phyloP scores from a whole-genome alignment of 2,113 vertebrate species.

The Phalacrocorax pelagicus region DNA sequence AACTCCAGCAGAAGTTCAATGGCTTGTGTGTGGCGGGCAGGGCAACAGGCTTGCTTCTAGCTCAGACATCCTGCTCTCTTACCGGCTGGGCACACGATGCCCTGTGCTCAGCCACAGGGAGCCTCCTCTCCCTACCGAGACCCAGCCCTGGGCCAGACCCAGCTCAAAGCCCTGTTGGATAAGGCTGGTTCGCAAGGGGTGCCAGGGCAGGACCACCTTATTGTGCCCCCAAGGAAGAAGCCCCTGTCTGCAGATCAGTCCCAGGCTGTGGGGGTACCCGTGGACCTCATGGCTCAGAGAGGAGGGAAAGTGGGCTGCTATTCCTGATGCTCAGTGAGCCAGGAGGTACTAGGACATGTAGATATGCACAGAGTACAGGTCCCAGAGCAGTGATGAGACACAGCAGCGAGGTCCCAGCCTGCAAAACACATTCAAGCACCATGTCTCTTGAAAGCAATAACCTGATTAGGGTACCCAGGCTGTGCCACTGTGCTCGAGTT shows the following conservation, averaged over 20 bases:
- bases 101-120: neutral
- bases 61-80: neutral
- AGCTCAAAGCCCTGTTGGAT: neutral
- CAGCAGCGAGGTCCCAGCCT: neutral
- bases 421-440: neutral
- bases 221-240: neutral
- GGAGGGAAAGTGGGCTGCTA: fast-evolving
- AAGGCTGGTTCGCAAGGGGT: neutral
- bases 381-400: neutral
- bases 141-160: neutral
- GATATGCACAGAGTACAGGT: neutral
- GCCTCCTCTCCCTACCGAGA: neutral
- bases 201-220: neutral
- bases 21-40: neutral
- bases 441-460: neutral
- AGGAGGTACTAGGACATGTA: neutral
- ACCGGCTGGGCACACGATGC: fast-evolving
- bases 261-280: neutral
- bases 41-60: fast-evolving
- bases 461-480: fast-evolving
- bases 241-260: neutral
- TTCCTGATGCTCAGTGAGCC: neutral
- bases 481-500: fast-evolving
- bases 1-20: neutral
- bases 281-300: neutral